Evolutionary conservation across 1,140 invertebrate species (phyloP).

Genomic region (Phenacoccus solenopsis): DNA sequence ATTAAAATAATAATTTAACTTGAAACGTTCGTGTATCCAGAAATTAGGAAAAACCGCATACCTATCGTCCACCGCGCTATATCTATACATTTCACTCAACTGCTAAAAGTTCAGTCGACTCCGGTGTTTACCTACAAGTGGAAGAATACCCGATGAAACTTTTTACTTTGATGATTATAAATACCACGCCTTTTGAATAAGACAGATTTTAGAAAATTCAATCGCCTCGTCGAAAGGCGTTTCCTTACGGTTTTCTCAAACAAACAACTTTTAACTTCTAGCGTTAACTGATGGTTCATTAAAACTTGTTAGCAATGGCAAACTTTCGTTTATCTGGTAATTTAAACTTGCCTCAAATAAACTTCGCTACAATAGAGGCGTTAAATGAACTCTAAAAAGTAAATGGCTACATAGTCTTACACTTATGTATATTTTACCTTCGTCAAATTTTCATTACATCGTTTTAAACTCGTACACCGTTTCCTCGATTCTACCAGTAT

Average conservation of each 20-base stretch:
- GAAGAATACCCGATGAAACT: background rate
- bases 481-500: too few species aligned
- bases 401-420: background rate
- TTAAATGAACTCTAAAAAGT: background rate
- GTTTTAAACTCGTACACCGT: too few species aligned
- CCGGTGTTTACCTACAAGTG: background rate
- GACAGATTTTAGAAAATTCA: background rate
- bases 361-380: background rate
- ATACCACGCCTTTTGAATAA: background rate
- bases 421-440: too few species aligned
- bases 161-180: background rate
- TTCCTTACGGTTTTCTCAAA: background rate
- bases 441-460: too few species aligned
- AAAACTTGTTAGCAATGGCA: background rate
- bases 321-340: conserved; percentile 2
- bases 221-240: background rate
- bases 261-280: background rate
- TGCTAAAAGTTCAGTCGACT: background rate
- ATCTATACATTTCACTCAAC: background rate
- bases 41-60: background rate
- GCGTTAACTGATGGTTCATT: conserved; percentile 1
- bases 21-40: background rate
- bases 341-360: background rate
- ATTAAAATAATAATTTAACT: background rate
- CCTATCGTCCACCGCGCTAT: background rate